These are phyloP conservation scores for Andrena haemorrhoa DNA, from an alignment of 2,888 invertebrate genomes.

Conservation along the genomic window DNA sequence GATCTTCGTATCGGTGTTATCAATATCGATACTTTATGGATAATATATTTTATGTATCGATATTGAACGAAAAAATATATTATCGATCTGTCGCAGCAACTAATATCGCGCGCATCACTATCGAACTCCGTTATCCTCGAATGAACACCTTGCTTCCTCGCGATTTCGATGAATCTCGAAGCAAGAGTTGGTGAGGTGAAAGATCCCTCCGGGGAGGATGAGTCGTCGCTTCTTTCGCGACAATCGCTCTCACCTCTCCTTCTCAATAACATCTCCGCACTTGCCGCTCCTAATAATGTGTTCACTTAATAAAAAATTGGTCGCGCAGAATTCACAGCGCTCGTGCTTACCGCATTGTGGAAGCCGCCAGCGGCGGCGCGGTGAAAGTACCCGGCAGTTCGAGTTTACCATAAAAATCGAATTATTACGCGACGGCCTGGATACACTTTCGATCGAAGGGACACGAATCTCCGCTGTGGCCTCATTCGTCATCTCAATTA, in stretches of 20 bases:
- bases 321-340: background rate
- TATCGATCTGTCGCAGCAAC: too few species aligned
- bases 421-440: conserved; percentile 18
- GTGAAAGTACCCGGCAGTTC: conserved; percentile 40
- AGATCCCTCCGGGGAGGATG: background rate
- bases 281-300: background rate
- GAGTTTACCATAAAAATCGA: conserved; percentile 30
- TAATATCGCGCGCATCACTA: too few species aligned
- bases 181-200: background rate
- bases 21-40: too few species aligned
- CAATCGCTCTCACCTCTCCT: background rate
- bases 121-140: too few species aligned
- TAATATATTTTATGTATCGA: too few species aligned
- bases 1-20: too few species aligned
- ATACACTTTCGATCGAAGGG: conserved; percentile 23
- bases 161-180: conserved; percentile 17
- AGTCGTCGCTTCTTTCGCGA: background rate
- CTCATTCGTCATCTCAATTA: conserved; percentile 20
- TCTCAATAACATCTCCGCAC: background rate
- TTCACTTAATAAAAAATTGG: conserved; percentile 15
- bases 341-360: background rate
- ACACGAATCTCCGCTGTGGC: background rate
- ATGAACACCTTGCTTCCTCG: conserved; percentile 11
- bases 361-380: conserved; percentile 16
- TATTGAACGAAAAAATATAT: too few species aligned